phyloP scores from a whole-genome alignment of 23 tunicate species.

The Aplidium turbinatum region DNA sequence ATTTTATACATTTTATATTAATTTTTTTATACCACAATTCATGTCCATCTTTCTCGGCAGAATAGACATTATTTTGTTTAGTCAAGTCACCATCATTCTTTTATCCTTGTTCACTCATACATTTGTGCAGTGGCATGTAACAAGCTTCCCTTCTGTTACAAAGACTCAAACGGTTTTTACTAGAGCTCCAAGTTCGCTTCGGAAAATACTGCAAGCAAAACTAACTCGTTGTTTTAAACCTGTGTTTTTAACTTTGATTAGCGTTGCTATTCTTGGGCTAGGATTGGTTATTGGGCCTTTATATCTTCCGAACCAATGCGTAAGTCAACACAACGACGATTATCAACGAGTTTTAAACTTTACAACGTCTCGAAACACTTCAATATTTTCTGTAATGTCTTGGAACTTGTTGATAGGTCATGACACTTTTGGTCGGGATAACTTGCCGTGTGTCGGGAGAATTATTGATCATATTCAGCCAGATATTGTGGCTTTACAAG shows the following conservation, averaged over 20 bases:
- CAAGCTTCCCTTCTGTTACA: neutral
- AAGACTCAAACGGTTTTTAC: too few species aligned
- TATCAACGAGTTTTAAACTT: too few species aligned
- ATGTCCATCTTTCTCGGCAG: conserved; percentile 23
- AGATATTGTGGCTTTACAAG: conserved; percentile 70
- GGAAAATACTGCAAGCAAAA: neutral
- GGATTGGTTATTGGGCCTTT: neutral
- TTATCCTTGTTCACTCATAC: conserved; percentile 4
- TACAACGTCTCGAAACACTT: too few species aligned
- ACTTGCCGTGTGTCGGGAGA: conserved; percentile 41
- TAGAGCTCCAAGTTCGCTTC: neutral
- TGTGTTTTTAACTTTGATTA: neutral
- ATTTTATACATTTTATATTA: conserved; percentile 11
- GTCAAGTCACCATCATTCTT: neutral
- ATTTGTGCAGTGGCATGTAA: neutral
- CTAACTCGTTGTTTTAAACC: neutral
- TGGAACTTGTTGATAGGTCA: conserved; percentile 87
- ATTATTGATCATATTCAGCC: conserved; percentile 35
- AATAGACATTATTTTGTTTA: conserved; percentile 11
- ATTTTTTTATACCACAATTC: conserved; percentile 48
- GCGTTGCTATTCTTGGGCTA: neutral
- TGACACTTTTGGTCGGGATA: conserved; percentile 54
- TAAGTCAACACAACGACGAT: neutral
- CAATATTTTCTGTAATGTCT: conserved; percentile 41
- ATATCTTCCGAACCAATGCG: conserved; percentile 6